phyloP scores from a whole-genome alignment of 2,888 invertebrate genomes.

The Odontocerum albicorne region DNA sequence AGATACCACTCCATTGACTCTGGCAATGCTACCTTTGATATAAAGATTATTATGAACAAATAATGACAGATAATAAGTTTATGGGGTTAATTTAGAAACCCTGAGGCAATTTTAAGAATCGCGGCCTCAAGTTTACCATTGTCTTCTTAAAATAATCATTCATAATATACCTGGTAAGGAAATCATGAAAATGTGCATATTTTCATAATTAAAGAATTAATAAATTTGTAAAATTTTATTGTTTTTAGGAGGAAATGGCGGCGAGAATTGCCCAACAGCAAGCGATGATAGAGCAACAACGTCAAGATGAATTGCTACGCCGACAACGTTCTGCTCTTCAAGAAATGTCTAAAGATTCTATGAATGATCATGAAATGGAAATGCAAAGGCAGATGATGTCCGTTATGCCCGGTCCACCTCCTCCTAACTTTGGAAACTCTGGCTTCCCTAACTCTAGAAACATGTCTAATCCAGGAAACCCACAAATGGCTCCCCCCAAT shows the following conservation, averaged over 20 bases:
- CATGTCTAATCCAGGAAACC: background rate
- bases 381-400: constrained; percentile 41
- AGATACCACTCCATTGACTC: too few species aligned
- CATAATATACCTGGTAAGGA: too few species aligned
- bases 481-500: background rate
- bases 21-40: too few species aligned
- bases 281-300: constrained; percentile 39
- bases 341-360: constrained; percentile 35
- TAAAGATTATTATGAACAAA: too few species aligned
- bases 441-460: constrained; percentile 13
- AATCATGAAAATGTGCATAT: too few species aligned
- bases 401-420: constrained; percentile 37
- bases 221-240: background rate
- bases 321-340: constrained; percentile 38
- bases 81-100: too few species aligned
- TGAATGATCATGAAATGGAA: constrained; percentile 40
- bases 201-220: too few species aligned
- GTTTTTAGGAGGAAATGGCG: constrained; percentile 32
- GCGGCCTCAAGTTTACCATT: too few species aligned
- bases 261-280: constrained; percentile 39
- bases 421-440: constrained; percentile 23
- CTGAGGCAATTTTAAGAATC: too few species aligned
- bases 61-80: too few species aligned
- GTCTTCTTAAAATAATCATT: too few species aligned
- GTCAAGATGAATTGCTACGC: constrained; percentile 38